These are phyloP conservation scores for Chiropotes sagulatus DNA, from an alignment of 2,797 vertebrate species.

Conservation along the genomic window DNA sequence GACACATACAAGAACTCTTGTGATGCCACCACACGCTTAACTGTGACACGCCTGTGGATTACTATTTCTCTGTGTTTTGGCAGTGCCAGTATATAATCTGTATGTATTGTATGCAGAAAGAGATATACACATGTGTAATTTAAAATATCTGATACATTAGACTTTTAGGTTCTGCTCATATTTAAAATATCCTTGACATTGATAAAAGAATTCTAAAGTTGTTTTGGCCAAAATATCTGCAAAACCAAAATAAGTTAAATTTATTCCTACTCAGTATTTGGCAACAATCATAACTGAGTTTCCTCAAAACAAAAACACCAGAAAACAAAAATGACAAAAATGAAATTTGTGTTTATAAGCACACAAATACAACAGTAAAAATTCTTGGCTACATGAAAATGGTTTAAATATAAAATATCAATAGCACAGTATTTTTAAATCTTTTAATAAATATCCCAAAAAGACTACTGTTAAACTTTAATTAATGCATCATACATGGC, in stretches of 20 bases:
- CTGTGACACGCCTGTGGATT: background rate
- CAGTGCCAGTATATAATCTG: background rate
- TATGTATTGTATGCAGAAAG: background rate
- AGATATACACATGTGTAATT: background rate
- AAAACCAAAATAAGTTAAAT: slow-evolving; percentile 9
- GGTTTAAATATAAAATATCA: slow-evolving; percentile 29
- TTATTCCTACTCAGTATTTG: background rate
- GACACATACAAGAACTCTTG: background rate
- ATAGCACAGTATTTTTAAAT: background rate
- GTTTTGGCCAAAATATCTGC: background rate
- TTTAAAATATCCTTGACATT: slow-evolving; percentile 42
- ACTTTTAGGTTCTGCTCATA: background rate
- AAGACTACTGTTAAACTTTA: background rate
- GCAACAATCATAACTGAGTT: background rate
- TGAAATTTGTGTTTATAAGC: background rate
- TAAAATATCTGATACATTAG: background rate
- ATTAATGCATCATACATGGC: background rate
- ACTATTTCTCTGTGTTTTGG: background rate
- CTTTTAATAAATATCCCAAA: background rate
- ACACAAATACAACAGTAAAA: background rate
- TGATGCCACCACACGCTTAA: background rate
- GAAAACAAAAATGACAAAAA: background rate
- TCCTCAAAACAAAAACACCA: background rate
- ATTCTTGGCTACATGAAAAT: background rate
- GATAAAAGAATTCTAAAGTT: background rate